These are phyloP conservation scores for Varecia variegata DNA, from an alignment of 2,797 vertebrate genomes.

Conservation along the genomic window DNA sequence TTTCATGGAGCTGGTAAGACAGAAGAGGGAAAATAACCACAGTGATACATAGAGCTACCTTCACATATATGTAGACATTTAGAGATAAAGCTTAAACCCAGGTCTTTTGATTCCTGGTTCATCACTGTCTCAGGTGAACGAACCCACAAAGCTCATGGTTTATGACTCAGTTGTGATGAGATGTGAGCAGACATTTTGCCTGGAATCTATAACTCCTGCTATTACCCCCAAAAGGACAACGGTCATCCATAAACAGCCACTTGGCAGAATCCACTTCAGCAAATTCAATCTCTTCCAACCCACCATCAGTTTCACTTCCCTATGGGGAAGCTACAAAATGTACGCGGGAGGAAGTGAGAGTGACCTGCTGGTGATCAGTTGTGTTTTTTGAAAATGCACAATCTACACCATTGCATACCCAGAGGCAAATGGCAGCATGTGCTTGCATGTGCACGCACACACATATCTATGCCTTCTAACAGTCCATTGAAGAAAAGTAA, in stretches of 20 bases:
- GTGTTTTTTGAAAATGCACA: slow-evolving; percentile 48
- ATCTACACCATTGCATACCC: not conserved
- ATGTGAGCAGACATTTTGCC: not conserved
- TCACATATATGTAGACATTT: not conserved
- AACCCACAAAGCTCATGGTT: not conserved
- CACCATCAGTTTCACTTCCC: slow-evolving; percentile 70
- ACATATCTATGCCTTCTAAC: not conserved
- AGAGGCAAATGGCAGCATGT: not conserved
- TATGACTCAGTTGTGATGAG: not conserved
- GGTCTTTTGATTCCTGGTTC: not conserved
- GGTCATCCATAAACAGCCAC: slow-evolving; percentile 60
- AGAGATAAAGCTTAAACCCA: not conserved
- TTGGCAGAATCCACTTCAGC: slow-evolving; percentile 67
- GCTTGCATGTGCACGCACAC: not conserved
- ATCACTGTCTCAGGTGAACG: not conserved
- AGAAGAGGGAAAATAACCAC: not conserved
- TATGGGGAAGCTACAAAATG: slow-evolving; percentile 68
- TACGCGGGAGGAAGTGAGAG: slow-evolving; percentile 75
- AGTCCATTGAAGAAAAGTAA: slow-evolving; percentile 17
- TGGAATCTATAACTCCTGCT: slow-evolving; percentile 24
- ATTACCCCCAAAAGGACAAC: slow-evolving; percentile 40
- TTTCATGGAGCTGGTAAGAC: not conserved
- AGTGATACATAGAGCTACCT: not conserved
- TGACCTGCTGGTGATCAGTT: slow-evolving; percentile 42
- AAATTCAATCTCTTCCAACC: slow-evolving; percentile 58